Evolutionary conservation across 2,888 invertebrate species (phyloP).

Genomic region (Agrypnus murinus): DNA sequence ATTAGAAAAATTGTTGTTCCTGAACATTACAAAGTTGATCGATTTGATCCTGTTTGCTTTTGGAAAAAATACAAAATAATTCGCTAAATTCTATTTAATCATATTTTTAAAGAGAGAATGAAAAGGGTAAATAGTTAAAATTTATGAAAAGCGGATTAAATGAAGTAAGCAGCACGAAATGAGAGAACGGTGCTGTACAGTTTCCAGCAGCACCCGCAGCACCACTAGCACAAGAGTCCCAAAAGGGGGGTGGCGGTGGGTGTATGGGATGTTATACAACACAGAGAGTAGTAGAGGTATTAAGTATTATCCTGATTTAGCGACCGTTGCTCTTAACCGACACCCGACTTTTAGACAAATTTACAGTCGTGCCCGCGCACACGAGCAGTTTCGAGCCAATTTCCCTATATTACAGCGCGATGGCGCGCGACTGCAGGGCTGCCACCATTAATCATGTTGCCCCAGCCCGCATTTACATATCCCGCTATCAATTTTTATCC

Average conservation of each 20-base stretch:
- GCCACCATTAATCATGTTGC: constrained; percentile 62
- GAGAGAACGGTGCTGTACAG: neutral
- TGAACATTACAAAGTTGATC: too few species aligned
- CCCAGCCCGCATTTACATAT: constrained; percentile 64
- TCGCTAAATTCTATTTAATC: constrained; percentile 17
- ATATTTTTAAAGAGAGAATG: neutral
- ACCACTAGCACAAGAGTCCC: too few species aligned
- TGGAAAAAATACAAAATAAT: too few species aligned
- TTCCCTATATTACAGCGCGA: constrained; percentile 56
- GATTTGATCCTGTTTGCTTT: too few species aligned
- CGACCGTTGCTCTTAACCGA: constrained; percentile 59
- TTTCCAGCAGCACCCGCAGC: too few species aligned
- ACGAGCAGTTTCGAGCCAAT: constrained; percentile 53
- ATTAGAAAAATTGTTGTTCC: too few species aligned
- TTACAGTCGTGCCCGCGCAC: constrained; percentile 64
- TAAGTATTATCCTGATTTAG: constrained; percentile 68
- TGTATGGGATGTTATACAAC: constrained; percentile 60
- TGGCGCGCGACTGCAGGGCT: constrained; percentile 56
- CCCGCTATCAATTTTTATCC: constrained; percentile 66
- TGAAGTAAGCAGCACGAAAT: constrained; percentile 8
- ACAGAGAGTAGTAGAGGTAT: constrained; percentile 56
- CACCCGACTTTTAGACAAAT: constrained; percentile 65
- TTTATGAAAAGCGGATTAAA: constrained; percentile 27
- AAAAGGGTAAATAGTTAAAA: constrained; percentile 24
- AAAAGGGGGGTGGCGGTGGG: too few species aligned